These are phyloP conservation scores for Drosophila sturtevanti DNA, from an alignment of 1,140 invertebrate genomes.

Conservation along the genomic window DNA sequence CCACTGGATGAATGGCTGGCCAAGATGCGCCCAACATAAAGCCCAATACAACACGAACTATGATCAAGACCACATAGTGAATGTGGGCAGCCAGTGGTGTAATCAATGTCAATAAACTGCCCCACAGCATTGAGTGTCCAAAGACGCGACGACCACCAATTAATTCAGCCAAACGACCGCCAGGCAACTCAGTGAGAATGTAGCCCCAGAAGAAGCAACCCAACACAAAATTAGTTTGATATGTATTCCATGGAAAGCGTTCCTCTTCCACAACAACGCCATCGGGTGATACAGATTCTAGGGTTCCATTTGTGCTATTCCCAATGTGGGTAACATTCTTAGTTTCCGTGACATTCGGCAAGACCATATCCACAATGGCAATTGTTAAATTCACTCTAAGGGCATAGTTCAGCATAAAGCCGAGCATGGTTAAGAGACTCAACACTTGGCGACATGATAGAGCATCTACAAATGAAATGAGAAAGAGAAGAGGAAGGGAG, in stretches of 20 bases:
- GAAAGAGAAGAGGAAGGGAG: constrained; percentile 83
- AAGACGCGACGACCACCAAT: constrained; percentile 91
- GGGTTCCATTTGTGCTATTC: constrained; percentile 65
- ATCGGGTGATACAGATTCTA: constrained; percentile 4
- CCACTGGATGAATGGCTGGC: constrained; percentile 95
- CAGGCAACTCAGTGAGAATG: constrained; percentile 91
- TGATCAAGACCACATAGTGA: constrained; percentile 86
- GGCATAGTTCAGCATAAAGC: constrained; percentile 95
- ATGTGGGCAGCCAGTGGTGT: constrained; percentile 89
- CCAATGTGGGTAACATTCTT: constrained; percentile 51
- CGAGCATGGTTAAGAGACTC: constrained; percentile 92
- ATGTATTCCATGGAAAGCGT: constrained; percentile 88
- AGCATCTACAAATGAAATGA: constrained; percentile 83
- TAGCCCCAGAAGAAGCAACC: constrained; percentile 96
- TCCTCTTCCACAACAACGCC: constrained; percentile 55
- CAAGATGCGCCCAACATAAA: constrained; percentile 93
- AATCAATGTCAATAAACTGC: constrained; percentile 91
- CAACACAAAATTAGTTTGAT: constrained; percentile 90
- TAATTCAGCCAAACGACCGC: constrained; percentile 91
- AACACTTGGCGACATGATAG: constrained; percentile 91
- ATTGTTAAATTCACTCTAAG: constrained; percentile 94
- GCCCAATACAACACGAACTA: constrained; percentile 87
- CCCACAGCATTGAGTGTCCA: constrained; percentile 91
- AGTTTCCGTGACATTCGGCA: constrained; percentile 79
- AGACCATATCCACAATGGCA: constrained; percentile 93